phyloP scores from a whole-genome alignment of 2,888 invertebrate species.

The Allophyes oxyacanthae region DNA sequence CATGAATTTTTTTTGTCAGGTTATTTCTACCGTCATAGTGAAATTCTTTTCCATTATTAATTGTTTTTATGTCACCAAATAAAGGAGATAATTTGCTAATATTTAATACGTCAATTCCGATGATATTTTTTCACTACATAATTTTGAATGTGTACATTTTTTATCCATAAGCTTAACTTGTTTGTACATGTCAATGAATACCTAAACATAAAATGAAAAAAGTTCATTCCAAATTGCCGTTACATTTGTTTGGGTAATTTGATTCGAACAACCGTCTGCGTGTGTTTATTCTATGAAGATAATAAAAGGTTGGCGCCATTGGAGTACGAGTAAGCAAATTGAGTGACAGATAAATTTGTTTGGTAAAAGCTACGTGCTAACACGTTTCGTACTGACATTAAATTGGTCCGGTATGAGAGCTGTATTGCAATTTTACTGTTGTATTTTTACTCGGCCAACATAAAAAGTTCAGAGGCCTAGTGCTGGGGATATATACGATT shows the following conservation, averaged over 20 bases:
- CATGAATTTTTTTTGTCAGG: no score
- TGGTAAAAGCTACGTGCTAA: conserved; percentile 71
- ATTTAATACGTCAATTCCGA: no score
- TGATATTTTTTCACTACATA: no score
- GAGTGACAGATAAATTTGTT: conserved; percentile 77
- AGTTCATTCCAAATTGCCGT: conserved; percentile 29
- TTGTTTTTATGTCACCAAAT: no score
- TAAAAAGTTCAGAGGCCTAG: conserved; percentile 38
- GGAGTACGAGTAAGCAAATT: conserved; percentile 74
- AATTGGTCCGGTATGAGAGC: conserved; percentile 62
- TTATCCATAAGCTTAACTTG: conserved; percentile 43
- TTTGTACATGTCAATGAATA: conserved; percentile 39
- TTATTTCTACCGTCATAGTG: no score
- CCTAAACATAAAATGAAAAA: conserved; percentile 36
- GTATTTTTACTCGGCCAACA: conserved; percentile 31
- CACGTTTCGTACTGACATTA: conserved; percentile 66
- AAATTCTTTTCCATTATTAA: no score
- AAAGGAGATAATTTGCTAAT: no score
- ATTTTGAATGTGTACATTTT: background rate
- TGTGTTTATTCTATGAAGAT: conserved; percentile 65
- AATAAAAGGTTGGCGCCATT: conserved; percentile 77
- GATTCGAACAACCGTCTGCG: conserved; percentile 46
- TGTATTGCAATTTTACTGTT: conserved; percentile 59
- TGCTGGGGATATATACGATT: conserved; percentile 51
- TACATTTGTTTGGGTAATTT: conserved; percentile 48